Evolutionary conservation across 2,113 vertebrate genomes (phyloP).

Genomic region (Channa argus): DNA sequence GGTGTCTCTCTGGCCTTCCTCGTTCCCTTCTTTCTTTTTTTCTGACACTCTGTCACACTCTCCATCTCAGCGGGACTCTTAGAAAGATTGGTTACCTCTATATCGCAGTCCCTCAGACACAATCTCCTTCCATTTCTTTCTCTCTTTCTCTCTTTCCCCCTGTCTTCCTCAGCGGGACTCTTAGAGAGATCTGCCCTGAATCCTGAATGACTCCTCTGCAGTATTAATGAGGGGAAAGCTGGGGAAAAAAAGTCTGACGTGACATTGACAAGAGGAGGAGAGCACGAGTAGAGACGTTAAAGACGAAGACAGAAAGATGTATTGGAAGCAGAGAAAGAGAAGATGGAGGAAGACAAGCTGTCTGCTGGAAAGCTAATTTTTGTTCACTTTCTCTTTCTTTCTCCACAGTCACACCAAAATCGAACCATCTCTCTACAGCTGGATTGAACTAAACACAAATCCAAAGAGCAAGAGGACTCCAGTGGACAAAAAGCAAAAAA

Average conservation of each 20-base stretch:
- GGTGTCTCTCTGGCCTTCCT: conserved; percentile 14
- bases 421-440: conserved; percentile 29
- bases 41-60: conserved; percentile 43
- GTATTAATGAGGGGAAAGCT: conserved; percentile 69
- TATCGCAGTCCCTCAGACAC: conserved; percentile 49
- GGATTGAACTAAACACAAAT: conserved; percentile 53
- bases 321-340: conserved; percentile 39
- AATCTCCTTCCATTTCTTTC: conserved; percentile 33
- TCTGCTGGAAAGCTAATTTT: conserved; percentile 42
- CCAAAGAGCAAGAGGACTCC: conserved; percentile 31
- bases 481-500: conserved; percentile 18
- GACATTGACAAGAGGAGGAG: conserved; percentile 48
- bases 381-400: conserved; percentile 36
- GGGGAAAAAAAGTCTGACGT: conserved; percentile 44
- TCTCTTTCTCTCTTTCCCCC: conserved; percentile 14
- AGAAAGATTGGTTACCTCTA: conserved; percentile 65
- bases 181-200: conserved; percentile 55
- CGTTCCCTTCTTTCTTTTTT: conserved; percentile 13
- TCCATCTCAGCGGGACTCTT: conserved; percentile 58
- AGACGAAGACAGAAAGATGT: conserved; percentile 45
- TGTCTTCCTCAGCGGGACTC: conserved; percentile 55
- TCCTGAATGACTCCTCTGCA: conserved; percentile 62
- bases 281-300: conserved; percentile 39
- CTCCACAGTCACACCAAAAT: conserved; percentile 56
- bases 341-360: conserved; percentile 15